These are phyloP conservation scores for Subanguina moxae DNA, from an alignment of 1,140 invertebrate species.

Conservation along the genomic window DNA sequence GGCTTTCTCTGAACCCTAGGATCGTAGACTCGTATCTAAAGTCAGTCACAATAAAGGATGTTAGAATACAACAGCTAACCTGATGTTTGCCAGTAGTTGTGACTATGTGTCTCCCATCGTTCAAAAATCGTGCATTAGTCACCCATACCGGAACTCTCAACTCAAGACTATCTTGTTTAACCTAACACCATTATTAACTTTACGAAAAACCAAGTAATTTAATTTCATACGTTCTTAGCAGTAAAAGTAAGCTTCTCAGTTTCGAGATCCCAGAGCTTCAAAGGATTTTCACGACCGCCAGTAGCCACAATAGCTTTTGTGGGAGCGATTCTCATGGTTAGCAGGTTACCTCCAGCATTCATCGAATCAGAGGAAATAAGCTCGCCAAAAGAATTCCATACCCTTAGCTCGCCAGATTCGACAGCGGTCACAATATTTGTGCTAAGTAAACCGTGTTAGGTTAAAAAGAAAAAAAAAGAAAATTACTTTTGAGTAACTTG, in stretches of 20 bases:
- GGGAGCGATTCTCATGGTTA: conserved; percentile 16
- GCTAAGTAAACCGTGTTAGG: conserved; percentile 11
- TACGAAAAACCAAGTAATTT: neutral
- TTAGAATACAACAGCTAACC: conserved; percentile 9
- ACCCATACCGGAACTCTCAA: conserved; percentile 36
- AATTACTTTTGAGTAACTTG: conserved; percentile 4
- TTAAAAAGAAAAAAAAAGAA: neutral
- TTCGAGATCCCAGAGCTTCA: conserved; percentile 41
- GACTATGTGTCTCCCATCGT: conserved; percentile 21
- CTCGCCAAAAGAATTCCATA: conserved; percentile 22
- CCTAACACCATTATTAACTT: conserved; percentile 16
- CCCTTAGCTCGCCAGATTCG: conserved; percentile 26
- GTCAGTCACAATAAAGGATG: neutral
- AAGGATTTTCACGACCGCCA: conserved; percentile 38
- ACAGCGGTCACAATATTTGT: conserved; percentile 32
- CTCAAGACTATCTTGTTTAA: conserved; percentile 22
- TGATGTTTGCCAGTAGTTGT: conserved; percentile 42
- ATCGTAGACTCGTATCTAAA: conserved; percentile 36
- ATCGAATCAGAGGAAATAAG: conserved; percentile 10
- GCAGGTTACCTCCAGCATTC: conserved; percentile 29
- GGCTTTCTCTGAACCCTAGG: conserved; percentile 28
- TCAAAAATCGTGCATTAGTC: conserved; percentile 26
- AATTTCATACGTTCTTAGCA: conserved; percentile 34
- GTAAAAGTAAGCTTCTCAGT: conserved; percentile 19
- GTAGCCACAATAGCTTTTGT: conserved; percentile 28